Conservation (phyloP, 2,888 invertebrate genomes). For the Ellobium chinense region DNA sequence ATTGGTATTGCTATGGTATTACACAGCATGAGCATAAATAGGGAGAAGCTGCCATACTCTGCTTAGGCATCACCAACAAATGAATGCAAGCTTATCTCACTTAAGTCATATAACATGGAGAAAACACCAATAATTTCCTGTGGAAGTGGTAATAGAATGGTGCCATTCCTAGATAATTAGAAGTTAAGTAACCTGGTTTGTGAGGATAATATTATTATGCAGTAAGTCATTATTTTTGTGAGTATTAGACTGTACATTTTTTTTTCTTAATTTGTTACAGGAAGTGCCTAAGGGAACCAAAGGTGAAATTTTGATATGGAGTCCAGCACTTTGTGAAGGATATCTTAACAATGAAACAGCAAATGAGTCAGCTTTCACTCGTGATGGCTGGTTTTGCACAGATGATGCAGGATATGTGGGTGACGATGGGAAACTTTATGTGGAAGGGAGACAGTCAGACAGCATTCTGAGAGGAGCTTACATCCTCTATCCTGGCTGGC, state of each 20-base stretch:
- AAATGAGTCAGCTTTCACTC: conserved; percentile 30
- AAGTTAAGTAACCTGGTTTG: too few relatives aligned
- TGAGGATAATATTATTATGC: too few relatives aligned
- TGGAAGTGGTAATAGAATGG: too few relatives aligned
- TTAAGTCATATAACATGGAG: too few relatives aligned
- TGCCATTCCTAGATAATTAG: too few relatives aligned
- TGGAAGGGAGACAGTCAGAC: conserved; percentile 49
- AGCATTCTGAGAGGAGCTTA: conserved; percentile 48
- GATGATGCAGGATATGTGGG: conserved; percentile 49
- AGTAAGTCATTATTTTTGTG: not conserved
- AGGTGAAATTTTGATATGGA: conserved; percentile 47
- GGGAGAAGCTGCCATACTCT: too few relatives aligned
- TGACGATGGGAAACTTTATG: conserved; percentile 36
- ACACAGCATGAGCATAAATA: too few relatives aligned
- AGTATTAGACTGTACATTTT: not conserved
- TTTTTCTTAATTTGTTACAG: conserved; percentile 16
- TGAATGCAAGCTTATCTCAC: too few relatives aligned
- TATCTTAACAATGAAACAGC: conserved; percentile 48
- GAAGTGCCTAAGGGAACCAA: conserved; percentile 37
- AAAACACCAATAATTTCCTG: too few relatives aligned
- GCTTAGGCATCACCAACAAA: too few relatives aligned
- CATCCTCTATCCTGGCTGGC: conserved; percentile 52
- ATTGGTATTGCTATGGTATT: too few relatives aligned
- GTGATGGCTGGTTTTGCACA: conserved; percentile 52
- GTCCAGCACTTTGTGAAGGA: conserved; percentile 37